Base-by-base conservation (phyloP, 2,113 vertebrate species). In the Pycnonotus jocosus region DNA sequence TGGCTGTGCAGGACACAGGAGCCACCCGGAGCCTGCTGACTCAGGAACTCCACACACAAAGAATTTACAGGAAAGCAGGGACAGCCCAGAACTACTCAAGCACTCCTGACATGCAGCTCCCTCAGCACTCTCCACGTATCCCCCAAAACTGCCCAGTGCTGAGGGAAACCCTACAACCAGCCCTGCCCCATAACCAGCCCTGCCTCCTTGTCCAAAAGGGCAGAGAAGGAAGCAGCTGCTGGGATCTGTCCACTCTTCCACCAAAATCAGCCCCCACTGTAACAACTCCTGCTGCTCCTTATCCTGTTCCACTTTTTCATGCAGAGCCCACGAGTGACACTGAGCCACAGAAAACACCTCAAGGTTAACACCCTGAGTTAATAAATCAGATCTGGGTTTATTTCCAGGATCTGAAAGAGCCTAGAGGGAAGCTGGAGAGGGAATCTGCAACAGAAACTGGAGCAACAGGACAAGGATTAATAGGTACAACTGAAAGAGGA, bases 41-140 rank as follows among this genome's bases (percentile, higher is more conserved):
- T 76, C 42, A 21, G 51, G 18, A 85, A 35, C 56, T 54, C 27
- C 48, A 13, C 25, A 62, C 30, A 45, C 4, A n/a, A 27, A 72
- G 38, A 31, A 38, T 64, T 74, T 40, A 56, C n/a, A 62, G 64
- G 38, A 31, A 12, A 33, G 16, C 40, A 53, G 53, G 33, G 42
- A 77, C 45, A 77, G 30, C 16, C 47, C 50, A 70, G 15, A 56
- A 13, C 12, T 4, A 31, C 12, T 21, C 1, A 1, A 53, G n/a
- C 42, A 54, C 30, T 27, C 15, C 1, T 0, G 1, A 38, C 35
- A 19, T 1, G 0, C n/a, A 48, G 68, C n/a, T 35, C 11, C 5
- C n/a, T 14, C 40, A 18, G 33, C 12, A 15, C 20, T 24, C 62
- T 33, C n/a, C 2, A 3, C 38, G 23, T 18, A 53, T 12, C 14